Conservation (phyloP, 1,140 invertebrate genomes). For the Ganaspis sp. region DNA sequence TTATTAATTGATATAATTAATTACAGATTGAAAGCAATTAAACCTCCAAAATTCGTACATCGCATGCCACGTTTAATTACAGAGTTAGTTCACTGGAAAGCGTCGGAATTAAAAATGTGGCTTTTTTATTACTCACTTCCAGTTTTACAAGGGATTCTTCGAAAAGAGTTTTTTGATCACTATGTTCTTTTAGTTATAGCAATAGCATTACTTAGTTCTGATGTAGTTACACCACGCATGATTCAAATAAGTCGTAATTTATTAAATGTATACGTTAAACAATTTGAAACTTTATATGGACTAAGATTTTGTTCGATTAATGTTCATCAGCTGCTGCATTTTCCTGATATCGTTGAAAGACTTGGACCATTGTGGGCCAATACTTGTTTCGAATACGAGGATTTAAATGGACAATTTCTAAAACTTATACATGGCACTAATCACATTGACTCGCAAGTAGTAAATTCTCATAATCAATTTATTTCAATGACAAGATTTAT, state of each 20-base stretch:
- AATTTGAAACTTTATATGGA: conserved; percentile 45
- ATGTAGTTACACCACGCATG: background rate
- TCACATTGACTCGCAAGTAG: conserved; percentile 49
- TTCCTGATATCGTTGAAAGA: conserved; percentile 43
- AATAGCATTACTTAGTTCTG: background rate
- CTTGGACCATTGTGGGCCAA: conserved; percentile 50
- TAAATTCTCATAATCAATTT: conserved; percentile 38
- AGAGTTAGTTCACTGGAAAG: no score
- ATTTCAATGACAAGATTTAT: conserved; percentile 42
- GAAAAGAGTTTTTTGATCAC: no score
- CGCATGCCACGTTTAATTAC: no score
- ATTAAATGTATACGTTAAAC: conserved; percentile 41
- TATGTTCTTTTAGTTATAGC: no score
- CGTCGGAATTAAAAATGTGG: no score
- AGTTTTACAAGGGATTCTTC: no score
- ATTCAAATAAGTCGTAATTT: background rate
- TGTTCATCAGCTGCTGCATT: conserved; percentile 50
- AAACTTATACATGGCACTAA: conserved; percentile 38
- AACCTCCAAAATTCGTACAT: no score
- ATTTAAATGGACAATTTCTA: conserved; percentile 44
- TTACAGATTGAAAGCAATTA: no score
- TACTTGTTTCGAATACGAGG: conserved; percentile 50
- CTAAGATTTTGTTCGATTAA: conserved; percentile 39
- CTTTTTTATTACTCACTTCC: no score
- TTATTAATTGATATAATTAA: no score